These are phyloP conservation scores for Heliconius ismenius DNA, from an alignment of 2,888 invertebrate genomes.

Conservation along the genomic window DNA sequence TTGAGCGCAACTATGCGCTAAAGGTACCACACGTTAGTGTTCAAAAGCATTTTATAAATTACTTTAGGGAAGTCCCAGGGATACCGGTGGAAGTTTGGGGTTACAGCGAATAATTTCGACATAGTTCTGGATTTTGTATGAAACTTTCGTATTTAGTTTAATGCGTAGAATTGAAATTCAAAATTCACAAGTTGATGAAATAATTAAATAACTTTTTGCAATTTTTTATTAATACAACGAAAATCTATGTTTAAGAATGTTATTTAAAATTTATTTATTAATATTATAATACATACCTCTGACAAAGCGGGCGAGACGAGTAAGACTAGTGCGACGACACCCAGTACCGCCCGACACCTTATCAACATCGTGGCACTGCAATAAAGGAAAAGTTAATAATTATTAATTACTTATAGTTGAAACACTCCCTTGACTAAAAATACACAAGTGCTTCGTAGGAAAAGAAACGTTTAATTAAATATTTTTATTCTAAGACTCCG, in stretches of 20 bases:
- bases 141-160: constrained; percentile 19
- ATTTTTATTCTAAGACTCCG: too few relatives aligned
- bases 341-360: constrained; percentile 86
- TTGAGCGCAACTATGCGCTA: constrained; percentile 18
- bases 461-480: neutral
- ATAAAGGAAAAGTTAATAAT: constrained; percentile 61
- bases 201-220: neutral
- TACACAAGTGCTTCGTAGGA: neutral
- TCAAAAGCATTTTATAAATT: constrained; percentile 31
- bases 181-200: neutral
- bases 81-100: constrained; percentile 23
- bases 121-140: constrained; percentile 23
- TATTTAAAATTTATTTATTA: neutral
- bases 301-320: constrained; percentile 81
- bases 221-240: neutral
- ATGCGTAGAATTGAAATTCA: neutral
- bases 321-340: constrained; percentile 83
- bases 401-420: constrained; percentile 7
- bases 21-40: constrained; percentile 18
- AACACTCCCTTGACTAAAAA: neutral
- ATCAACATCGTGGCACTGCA: constrained; percentile 87
- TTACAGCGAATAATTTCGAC: constrained; percentile 19
- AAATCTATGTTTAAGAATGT: neutral
- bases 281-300: constrained; percentile 78
- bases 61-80: constrained; percentile 26